phyloP scores from a whole-genome alignment of 2,797 vertebrate genomes.

The Glossophaga mutica region DNA sequence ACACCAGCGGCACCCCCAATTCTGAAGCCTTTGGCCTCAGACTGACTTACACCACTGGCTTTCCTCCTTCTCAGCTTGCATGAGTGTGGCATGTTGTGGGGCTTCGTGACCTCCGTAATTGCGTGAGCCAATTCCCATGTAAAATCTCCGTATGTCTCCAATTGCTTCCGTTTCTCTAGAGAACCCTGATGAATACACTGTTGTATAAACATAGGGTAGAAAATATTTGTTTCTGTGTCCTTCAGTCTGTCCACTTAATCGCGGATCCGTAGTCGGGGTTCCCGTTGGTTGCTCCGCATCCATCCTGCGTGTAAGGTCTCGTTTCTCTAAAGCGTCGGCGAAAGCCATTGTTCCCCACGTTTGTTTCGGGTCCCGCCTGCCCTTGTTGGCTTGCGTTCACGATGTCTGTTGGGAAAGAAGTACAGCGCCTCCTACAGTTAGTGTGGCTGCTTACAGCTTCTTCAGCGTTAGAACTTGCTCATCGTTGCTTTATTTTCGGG shows the following conservation, averaged over 20 bases:
- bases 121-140: background rate
- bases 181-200: background rate
- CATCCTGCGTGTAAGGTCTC: background rate
- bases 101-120: background rate
- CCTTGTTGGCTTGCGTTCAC: background rate
- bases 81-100: background rate
- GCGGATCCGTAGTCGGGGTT: background rate
- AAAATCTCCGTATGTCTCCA: background rate
- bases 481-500: background rate
- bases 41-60: background rate
- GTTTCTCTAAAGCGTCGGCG: background rate
- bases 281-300: background rate
- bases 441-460: background rate
- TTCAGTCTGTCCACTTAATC: background rate
- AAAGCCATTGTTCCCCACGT: background rate
- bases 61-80: background rate
- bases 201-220: background rate
- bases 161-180: background rate
- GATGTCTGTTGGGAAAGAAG: background rate
- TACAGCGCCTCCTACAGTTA: background rate
- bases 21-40: background rate
- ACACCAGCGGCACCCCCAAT: background rate
- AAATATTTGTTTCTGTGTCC: background rate
- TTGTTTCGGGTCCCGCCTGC: background rate
- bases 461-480: constrained; percentile 37